Base-by-base conservation (phyloP, 1,140 invertebrate genomes). In the Pogonus chalceus region DNA sequence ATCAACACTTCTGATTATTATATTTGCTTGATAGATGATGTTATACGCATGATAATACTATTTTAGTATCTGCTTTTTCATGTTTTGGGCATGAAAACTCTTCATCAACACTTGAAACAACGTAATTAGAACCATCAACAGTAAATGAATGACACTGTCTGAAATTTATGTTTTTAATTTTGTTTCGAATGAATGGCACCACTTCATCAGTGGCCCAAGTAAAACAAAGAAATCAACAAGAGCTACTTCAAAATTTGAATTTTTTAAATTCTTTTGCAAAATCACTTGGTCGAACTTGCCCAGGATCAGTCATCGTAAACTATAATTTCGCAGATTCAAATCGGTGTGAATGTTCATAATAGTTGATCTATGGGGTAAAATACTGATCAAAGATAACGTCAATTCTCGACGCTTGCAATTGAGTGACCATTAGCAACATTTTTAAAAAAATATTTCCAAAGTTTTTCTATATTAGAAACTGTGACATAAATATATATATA, bases 231-330 rank as follows among this genome's bases (percentile, higher is more conserved):
- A 68, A 21, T 57, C 10, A 12, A 68, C 59, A 22, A 68, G 43
- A 20, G 62, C 59, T 58, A 63, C 51, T 55, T 64, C 65, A 22
- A 68, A 67, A 20, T 60, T 61, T 2, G 39, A 35, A 56, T 68
- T 66, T 56, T 57, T 60, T 14, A n/a, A 65, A 53, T 37, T 66
- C 63, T 31, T 57, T 56, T 16, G 23, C 16, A 48, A 63, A 68
- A 54, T 65, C 59, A 35, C 20, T 23, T 23, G 58, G 51, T 49
- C 59, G 52, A 21, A 21, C 39, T 60, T 60, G 58, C 26, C n/a
- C 53, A 23, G 53, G 53, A 1, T 23, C 53, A 53, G 49, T 18
- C 23, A 57, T 57, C 10, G 9, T 55, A 26, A 56, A 57, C 14
- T 35, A 14, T 14, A 54, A 23, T 24, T 51, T 22, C 22, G 20